phyloP scores from a whole-genome alignment of 2,113 vertebrate species.

The Malaclemys terrapin region DNA sequence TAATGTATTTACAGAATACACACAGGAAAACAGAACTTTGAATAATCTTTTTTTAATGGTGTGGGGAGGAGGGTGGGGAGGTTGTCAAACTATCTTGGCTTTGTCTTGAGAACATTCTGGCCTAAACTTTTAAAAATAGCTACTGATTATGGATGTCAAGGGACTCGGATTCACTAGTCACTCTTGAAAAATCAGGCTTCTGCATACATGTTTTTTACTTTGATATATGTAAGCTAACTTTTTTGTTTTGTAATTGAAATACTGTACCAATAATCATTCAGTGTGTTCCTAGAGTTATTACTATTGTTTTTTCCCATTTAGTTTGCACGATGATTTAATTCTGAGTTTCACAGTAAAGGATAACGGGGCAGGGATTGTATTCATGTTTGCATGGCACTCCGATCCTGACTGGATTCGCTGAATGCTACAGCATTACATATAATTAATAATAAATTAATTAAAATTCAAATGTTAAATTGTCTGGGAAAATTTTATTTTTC shows the following conservation, averaged over 20 bases:
- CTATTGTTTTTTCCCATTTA: not conserved
- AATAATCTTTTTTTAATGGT: not conserved
- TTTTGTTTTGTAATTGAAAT: not conserved
- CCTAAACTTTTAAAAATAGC: not conserved
- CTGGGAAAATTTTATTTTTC: conserved; percentile 19
- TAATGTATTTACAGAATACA: not conserved
- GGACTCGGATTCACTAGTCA: not conserved
- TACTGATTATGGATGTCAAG: not conserved
- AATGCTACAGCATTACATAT: not conserved
- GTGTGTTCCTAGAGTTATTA: not conserved
- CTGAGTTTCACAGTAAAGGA: not conserved
- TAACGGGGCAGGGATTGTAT: not conserved
- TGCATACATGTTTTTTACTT: not conserved
- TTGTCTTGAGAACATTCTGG: too few relatives aligned
- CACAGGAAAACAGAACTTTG: not conserved
- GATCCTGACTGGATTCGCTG: not conserved
- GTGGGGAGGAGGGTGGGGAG: too few relatives aligned
- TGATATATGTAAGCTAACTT: not conserved
- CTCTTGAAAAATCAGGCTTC: not conserved
- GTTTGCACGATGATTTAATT: not conserved
- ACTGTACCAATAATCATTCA: not conserved
- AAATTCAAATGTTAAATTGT: not conserved
- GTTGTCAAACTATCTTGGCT: too few relatives aligned
- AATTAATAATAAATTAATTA: not conserved
- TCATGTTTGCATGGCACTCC: not conserved